These are phyloP conservation scores for Cardiocondyla obscurior DNA, from an alignment of 1,140 invertebrate genomes.

Conservation along the genomic window DNA sequence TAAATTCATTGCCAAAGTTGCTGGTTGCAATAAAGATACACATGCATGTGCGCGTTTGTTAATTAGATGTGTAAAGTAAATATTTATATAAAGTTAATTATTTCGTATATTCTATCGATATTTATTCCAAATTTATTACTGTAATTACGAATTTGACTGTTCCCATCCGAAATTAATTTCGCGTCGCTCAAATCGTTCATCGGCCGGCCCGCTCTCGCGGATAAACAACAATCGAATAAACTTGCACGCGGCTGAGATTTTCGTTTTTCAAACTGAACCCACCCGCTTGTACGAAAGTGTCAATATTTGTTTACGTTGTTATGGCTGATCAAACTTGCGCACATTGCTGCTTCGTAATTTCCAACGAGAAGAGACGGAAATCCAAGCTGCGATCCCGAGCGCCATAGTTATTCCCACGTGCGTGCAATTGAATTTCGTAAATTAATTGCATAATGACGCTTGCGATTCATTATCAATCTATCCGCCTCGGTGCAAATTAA, in stretches of 20 bases:
- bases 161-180: conserved; percentile 42
- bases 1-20: background rate
- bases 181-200: background rate
- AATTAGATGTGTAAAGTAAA: conserved; percentile 13
- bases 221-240: conserved; percentile 49
- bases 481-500: conserved; percentile 71
- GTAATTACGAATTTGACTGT: conserved; percentile 26
- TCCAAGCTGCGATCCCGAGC: conserved; percentile 37
- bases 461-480: conserved; percentile 75
- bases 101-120: background rate
- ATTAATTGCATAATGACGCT: conserved; percentile 75
- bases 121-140: background rate
- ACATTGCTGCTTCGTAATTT: conserved; percentile 37
- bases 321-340: conserved; percentile 39
- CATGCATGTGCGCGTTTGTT: background rate
- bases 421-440: conserved; percentile 73
- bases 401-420: conserved; percentile 21
- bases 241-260: conserved; percentile 40
- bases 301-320: conserved; percentile 59
- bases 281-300: conserved; percentile 38
- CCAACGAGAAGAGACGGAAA: conserved; percentile 1
- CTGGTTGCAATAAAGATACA: background rate
- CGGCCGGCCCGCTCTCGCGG: background rate
- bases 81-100: conserved; percentile 31
- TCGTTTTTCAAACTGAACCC: conserved; percentile 40